Conservation (phyloP, 1,140 invertebrate genomes). For the Bombus soroeensis region DNA sequence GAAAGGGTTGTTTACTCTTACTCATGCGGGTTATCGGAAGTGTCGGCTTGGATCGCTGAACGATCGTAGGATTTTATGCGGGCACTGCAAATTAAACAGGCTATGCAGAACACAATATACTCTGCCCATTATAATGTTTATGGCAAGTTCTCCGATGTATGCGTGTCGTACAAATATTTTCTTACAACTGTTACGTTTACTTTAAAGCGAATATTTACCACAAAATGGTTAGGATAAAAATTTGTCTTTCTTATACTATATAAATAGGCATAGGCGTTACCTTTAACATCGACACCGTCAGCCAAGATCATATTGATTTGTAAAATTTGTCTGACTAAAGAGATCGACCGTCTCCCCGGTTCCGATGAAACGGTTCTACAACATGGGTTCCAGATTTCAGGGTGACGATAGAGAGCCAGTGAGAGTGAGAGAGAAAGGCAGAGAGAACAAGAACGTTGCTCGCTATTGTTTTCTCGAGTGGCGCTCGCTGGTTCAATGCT, state of each 20-base stretch:
- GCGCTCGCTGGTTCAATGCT: slow-evolving; percentile 82
- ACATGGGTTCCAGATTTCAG: slow-evolving; percentile 77
- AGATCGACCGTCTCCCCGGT: slow-evolving; percentile 34
- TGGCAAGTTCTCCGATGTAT: neutral
- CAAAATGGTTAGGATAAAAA: too few species aligned
- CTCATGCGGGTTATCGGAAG: slow-evolving; percentile 79
- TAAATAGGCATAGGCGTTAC: neutral
- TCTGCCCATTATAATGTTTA: neutral
- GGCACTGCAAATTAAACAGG: slow-evolving; percentile 50
- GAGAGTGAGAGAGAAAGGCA: slow-evolving; percentile 44
- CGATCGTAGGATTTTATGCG: slow-evolving; percentile 58
- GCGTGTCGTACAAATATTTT: neutral
- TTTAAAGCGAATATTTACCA: neutral
- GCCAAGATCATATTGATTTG: neutral
- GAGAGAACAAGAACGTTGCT: slow-evolving; percentile 79
- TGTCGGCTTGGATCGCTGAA: slow-evolving; percentile 70
- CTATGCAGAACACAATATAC: slow-evolving; percentile 25
- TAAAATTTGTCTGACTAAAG: slow-evolving; percentile 3
- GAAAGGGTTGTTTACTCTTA: slow-evolving; percentile 40
- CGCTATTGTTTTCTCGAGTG: slow-evolving; percentile 83
- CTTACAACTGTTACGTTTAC: neutral
- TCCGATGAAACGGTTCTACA: slow-evolving; percentile 34
- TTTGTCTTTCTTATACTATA: rapidly evolving
- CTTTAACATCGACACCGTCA: neutral
- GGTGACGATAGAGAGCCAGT: slow-evolving; percentile 72